Conservation (phyloP, 2,113 vertebrate genomes). For the Rousettus leschenaultii region DNA sequence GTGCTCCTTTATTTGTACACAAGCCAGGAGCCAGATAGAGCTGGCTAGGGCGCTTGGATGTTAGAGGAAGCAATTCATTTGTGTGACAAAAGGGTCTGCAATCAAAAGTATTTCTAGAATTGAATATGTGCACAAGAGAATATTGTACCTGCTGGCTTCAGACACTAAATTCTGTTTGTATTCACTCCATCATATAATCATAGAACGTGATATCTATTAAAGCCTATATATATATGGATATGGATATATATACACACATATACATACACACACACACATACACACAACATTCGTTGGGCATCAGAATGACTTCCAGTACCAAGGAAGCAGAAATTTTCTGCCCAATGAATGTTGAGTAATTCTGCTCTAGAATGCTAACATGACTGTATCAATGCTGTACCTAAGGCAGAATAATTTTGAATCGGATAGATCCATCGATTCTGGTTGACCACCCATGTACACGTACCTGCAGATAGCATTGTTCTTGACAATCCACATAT, state of each 20-base stretch:
- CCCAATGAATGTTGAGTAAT: not conserved
- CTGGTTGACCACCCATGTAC: not conserved
- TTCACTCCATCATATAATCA: not conserved
- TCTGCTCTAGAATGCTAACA: not conserved
- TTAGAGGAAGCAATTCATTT: constrained; percentile 43
- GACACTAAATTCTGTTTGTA: constrained; percentile 3
- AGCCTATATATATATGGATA: not conserved
- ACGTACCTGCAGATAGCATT: not conserved
- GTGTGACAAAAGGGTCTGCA: not conserved
- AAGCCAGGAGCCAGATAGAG: constrained; percentile 36
- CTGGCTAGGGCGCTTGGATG: not conserved
- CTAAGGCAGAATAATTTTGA: not conserved
- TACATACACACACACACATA: no score
- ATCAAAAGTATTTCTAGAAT: constrained; percentile 18
- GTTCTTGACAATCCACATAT: not conserved
- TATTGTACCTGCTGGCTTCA: constrained; percentile 18
- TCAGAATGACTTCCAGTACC: no score
- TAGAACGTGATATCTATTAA: not conserved
- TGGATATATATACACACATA: no score
- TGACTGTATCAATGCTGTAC: not conserved
- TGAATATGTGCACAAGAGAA: not conserved
- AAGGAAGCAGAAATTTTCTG: not conserved
- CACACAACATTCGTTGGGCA: no score
- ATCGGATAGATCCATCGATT: not conserved
- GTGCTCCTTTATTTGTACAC: not conserved